Evolutionary conservation across 2,113 vertebrate species (phyloP).

Genomic region (Dolichotis patagonum): DNA sequence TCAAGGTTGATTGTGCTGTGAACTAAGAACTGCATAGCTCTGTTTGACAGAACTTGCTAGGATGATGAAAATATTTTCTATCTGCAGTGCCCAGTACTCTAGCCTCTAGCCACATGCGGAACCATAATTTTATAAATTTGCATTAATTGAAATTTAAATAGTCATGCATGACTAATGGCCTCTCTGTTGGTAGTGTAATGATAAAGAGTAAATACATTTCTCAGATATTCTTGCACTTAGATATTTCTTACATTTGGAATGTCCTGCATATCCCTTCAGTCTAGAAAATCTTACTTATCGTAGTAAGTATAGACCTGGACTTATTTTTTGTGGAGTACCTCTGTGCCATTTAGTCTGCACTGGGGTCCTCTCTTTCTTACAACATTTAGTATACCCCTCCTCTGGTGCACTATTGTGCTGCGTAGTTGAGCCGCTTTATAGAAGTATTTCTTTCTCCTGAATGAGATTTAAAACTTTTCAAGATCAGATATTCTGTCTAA

Average conservation of each 20-base stretch:
- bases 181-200: not conserved
- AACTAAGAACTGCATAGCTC: not conserved
- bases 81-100: not conserved
- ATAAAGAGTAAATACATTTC: not conserved
- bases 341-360: not conserved
- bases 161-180: not conserved
- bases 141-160: conserved; percentile 25
- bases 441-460: not conserved
- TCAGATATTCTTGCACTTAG: not conserved
- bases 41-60: not conserved
- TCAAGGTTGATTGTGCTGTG: not conserved
- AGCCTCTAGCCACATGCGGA: not conserved
- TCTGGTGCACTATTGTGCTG: not conserved
- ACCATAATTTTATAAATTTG: conserved; percentile 48
- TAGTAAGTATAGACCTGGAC: not conserved
- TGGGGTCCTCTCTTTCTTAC: not conserved
- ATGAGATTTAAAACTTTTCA: conserved; percentile 40
- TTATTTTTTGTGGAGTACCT: not conserved
- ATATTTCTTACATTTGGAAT: not conserved
- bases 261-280: not conserved
- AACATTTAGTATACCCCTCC: too few relatives aligned
- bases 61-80: not conserved
- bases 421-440: not conserved
- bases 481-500: conserved; percentile 55
- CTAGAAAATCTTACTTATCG: not conserved